A percentile compares a stretch with the other conserved stretches of the same genome.
Conservation (phyloP, 1,140 invertebrate genomes). For the Drosophila eugracilis region DNA sequence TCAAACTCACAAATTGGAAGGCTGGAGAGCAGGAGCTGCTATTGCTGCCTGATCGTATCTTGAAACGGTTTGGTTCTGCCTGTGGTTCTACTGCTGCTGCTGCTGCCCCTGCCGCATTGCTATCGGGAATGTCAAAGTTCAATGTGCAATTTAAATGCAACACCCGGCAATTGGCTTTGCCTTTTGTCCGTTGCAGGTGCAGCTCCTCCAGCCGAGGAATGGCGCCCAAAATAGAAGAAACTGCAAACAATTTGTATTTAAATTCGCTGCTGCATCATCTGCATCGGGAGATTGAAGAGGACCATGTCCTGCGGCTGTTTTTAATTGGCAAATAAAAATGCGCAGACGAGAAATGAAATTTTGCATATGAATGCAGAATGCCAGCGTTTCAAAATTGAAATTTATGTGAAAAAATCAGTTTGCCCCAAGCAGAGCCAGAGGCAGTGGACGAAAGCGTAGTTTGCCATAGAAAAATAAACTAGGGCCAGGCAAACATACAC, state of each 20-base stretch:
- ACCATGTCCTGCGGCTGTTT: slow-evolving; percentile 61
- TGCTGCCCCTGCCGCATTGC: slow-evolving; percentile 31
- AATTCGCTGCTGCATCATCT: slow-evolving; percentile 60
- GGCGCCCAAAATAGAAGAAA: slow-evolving; percentile 35
- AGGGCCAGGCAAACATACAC: slow-evolving; percentile 8
- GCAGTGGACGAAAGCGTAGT: slow-evolving; percentile 34
- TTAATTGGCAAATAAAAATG: slow-evolving; percentile 82
- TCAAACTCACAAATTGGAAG: slow-evolving; percentile 15
- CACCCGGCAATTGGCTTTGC: slow-evolving; percentile 56
- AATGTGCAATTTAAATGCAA: slow-evolving; percentile 83
- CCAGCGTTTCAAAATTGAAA: slow-evolving; percentile 61
- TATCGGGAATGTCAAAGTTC: slow-evolving; percentile 75
- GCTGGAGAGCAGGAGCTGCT: slow-evolving; percentile 14
- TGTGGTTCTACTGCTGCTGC: not conserved
- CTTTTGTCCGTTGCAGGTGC: slow-evolving; percentile 37
- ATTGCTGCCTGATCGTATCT: slow-evolving; percentile 56
- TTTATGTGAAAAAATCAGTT: slow-evolving; percentile 71
- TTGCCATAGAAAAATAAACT: slow-evolving; percentile 45
- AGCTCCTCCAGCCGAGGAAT: slow-evolving; percentile 27
- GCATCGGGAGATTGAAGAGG: slow-evolving; percentile 3
- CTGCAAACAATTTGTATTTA: slow-evolving; percentile 81
- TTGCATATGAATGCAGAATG: slow-evolving; percentile 69
- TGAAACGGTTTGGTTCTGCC: too few species aligned
- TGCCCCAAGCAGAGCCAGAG: too few species aligned
- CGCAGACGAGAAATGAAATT: slow-evolving; percentile 46